Evolutionary conservation across 2,888 invertebrate species (phyloP), one percentile per base, ranked within the genome.

Genomic region (Perdita meconis): DNA sequence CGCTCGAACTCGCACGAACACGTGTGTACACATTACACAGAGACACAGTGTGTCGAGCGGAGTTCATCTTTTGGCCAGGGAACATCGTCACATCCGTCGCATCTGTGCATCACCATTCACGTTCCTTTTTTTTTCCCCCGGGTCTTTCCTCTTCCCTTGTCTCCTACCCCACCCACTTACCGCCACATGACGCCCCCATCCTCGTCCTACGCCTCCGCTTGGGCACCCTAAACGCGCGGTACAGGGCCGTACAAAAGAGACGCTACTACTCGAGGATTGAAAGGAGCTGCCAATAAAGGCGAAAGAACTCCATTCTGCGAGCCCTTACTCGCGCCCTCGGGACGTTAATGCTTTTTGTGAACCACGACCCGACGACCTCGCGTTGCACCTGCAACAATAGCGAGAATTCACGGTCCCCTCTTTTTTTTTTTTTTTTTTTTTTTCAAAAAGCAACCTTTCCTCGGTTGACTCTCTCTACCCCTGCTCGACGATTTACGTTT

Each of bases 81-180:
- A 80, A 68, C 81, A 68, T 81, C 87, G 85, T 88, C 89, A 87
- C 90, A 91, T 91, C 90, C 90, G 90, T 87, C 89, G 89, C 91
- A 91, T 91, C 90, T 91, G 90, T 89, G 90, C 89, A 89, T 89
- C 89, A 84, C 84, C 82, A 84, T 85, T 87, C 86, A 83, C 83
- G 78, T 84, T 84, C 84, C 83, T 84, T 30, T 38, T 57, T 63
- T 65, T 66, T 55, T 68, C 79, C 72, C 70, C 63, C 40, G 61
- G 42, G 36, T 73, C 71, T 16, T 68, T 50, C 71, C 59, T 60
- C 59, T 66, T 56, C 67, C 66, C 70, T 64, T 80, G 69, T 75
- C 75, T 71, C 67, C 22, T 53, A 68, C 74, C 55, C 65, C 72
- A 70, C 75, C 75, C 68, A 78, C 78, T 77, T 80, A 73, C 74